Evolutionary conservation across 2,888 invertebrate species (phyloP), one percentile per base, ranked within the genome.

Genomic region (Eutolmus rufibarbis): DNA sequence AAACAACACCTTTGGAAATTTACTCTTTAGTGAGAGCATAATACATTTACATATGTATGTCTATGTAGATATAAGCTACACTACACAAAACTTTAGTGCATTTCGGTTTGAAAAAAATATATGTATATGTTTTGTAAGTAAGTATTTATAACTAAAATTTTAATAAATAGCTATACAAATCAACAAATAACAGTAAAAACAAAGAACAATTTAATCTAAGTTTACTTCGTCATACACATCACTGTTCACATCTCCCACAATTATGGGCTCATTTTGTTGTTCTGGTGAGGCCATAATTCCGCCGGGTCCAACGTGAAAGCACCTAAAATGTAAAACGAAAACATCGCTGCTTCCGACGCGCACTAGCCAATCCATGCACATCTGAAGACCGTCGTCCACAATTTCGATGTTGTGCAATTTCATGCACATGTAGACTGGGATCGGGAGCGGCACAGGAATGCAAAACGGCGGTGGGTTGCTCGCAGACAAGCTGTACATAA

Each of bases 351-450:
- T 66, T 3, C 56, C 37, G 8, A 87, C 82, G 34, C 78, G 76
- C 28, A 88, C 84, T 7, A 87, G 76, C 88, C 88, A 88, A 78
- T 88, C 85, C 86, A 87, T 87, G 51, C 88, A 88, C 34, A 84
- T 40, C 31, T 87, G 84, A 16, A 88, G 12, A 43, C 82, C 87
- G 2, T 74, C 76, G 5, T 57, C 78, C 5, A 88, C 28, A 23
- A 77, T 82, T n/a, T 82, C 12, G 9, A 88, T 84, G 74, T 87
- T 78, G 51, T 51, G 76, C 14, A 88, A 19, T 86, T 87, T 76
- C 74, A 88, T 82, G 23, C 88, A 88, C 37, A 88, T 23, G 77
- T 16, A 84, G 5, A 87, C 74, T 1, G 88, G 88, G 43, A 88
- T 84, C 9, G 86, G 86, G 37, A 87, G 31, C 23, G 46, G 86